These are phyloP conservation scores for Caenorhabditis drosophilae DNA, from an alignment of 2,888 invertebrate species.

Conservation along the genomic window DNA sequence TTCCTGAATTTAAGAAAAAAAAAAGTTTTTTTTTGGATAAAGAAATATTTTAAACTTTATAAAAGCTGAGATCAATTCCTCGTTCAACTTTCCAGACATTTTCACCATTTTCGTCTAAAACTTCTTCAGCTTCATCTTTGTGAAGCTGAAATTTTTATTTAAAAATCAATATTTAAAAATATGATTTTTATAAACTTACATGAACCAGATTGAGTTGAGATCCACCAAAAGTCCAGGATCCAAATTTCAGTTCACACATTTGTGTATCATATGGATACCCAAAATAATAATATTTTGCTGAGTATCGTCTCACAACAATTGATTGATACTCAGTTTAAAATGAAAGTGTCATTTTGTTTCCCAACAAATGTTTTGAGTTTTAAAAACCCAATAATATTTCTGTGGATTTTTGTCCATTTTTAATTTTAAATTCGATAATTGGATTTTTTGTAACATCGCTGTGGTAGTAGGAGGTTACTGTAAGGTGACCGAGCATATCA, in stretches of 20 bases:
- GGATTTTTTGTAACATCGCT: too few species aligned
- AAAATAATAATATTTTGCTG: background rate
- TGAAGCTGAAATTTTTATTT: conserved; percentile 35
- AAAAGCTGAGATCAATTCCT: conserved; percentile 63
- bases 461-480: too few species aligned
- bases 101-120: conserved; percentile 27
- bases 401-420: too few species aligned
- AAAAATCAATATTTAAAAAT: background rate
- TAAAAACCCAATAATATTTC: too few species aligned
- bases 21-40: background rate
- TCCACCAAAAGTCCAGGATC: conserved; percentile 68
- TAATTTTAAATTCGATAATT: too few species aligned
- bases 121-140: conserved; percentile 41
- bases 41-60: conserved; percentile 34
- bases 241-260: conserved; percentile 66
- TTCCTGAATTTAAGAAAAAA: conserved; percentile 36
- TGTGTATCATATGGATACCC: conserved; percentile 68
- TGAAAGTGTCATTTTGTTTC: too few species aligned
- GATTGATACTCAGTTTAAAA: conserved; percentile 1
- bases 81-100: conserved; percentile 45
- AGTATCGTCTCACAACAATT: conserved; percentile 5
- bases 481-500: too few species aligned
- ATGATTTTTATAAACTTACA: conserved; percentile 37
- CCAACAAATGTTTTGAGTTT: too few species aligned
- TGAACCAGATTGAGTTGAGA: conserved; percentile 66